These are phyloP conservation scores for Calidris pugnax DNA, from an alignment of 2,113 vertebrate species.

Conservation along the genomic window DNA sequence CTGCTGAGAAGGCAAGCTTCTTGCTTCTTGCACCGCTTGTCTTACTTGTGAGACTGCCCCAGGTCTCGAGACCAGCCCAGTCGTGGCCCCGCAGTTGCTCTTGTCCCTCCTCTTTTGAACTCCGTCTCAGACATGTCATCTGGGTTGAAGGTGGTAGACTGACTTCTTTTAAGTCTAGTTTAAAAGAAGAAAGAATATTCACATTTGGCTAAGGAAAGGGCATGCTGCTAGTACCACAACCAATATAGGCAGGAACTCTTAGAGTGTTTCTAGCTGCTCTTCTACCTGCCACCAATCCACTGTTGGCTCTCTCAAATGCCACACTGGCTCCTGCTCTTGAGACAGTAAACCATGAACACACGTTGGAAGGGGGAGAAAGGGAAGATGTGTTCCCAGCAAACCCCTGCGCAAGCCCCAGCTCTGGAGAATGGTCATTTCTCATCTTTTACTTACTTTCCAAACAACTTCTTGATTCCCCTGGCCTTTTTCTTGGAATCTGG, in stretches of 20 bases:
- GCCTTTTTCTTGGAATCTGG: conserved; percentile 92
- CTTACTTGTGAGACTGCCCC: conserved; percentile 86
- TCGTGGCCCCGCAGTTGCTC: conserved; percentile 92
- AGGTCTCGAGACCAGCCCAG: conserved; percentile 97
- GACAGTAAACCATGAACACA: not conserved
- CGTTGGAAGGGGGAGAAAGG: rapidly evolving
- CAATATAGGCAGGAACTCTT: not conserved
- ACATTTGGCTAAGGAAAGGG: not conserved
- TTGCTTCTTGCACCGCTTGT: not conserved
- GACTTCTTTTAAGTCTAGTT: conserved; percentile 89
- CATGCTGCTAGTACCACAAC: not conserved
- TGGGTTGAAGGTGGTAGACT: conserved; percentile 94
- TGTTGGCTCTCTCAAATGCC: not conserved
- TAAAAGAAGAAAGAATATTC: not conserved
- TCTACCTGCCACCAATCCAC: too few species aligned
- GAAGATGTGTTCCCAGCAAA: not conserved
- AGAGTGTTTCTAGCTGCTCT: not conserved
- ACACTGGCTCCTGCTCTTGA: not conserved
- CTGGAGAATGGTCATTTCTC: not conserved
- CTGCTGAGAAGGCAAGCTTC: rapidly evolving
- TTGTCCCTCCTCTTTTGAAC: conserved; percentile 93
- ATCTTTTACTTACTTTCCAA: conserved; percentile 87
- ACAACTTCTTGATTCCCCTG: conserved; percentile 92
- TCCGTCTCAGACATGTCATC: conserved; percentile 89
- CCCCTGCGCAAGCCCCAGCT: not conserved